Conservation (phyloP, 1,140 invertebrate genomes). For the Bemisia tabaci region DNA sequence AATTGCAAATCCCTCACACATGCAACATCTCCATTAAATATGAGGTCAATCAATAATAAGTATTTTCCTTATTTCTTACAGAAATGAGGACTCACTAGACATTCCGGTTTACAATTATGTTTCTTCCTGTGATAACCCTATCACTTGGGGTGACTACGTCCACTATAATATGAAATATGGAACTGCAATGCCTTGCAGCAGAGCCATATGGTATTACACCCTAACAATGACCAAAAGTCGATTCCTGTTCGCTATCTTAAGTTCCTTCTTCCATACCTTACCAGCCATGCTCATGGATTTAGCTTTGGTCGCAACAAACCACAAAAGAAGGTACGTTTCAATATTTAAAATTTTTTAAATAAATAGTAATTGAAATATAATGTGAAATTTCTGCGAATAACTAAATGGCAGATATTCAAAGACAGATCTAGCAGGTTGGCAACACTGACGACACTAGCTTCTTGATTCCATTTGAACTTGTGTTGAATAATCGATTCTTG, state of each 20-base stretch:
- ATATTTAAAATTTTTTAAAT: too few relatives aligned
- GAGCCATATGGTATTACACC: constrained; percentile 37
- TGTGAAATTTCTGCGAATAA: too few relatives aligned
- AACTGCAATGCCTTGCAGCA: constrained; percentile 33
- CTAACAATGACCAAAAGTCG: constrained; percentile 32
- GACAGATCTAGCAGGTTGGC: too few relatives aligned
- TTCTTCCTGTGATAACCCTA: constrained; percentile 46
- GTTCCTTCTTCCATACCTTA: constrained; percentile 28
- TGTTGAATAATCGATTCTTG: too few relatives aligned
- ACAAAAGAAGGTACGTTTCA: constrained; percentile 28
- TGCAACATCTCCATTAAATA: too few relatives aligned
- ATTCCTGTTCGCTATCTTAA: constrained; percentile 33
- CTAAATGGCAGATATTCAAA: too few relatives aligned
- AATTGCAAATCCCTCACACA: too few relatives aligned
- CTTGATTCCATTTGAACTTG: too few relatives aligned
- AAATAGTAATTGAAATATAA: too few relatives aligned
- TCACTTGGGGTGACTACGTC: constrained; percentile 49
- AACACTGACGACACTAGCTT: too few relatives aligned
- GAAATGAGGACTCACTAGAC: constrained; percentile 17
- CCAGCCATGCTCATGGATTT: constrained; percentile 29
- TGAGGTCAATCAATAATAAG: too few relatives aligned
- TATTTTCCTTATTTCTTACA: neutral
- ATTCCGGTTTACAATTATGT: constrained; percentile 56
- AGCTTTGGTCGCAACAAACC: constrained; percentile 21
- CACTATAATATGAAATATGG: constrained; percentile 34